Base-by-base conservation (phyloP, 2,797 vertebrate species). In the Petrocephalus sullivani region DNA sequence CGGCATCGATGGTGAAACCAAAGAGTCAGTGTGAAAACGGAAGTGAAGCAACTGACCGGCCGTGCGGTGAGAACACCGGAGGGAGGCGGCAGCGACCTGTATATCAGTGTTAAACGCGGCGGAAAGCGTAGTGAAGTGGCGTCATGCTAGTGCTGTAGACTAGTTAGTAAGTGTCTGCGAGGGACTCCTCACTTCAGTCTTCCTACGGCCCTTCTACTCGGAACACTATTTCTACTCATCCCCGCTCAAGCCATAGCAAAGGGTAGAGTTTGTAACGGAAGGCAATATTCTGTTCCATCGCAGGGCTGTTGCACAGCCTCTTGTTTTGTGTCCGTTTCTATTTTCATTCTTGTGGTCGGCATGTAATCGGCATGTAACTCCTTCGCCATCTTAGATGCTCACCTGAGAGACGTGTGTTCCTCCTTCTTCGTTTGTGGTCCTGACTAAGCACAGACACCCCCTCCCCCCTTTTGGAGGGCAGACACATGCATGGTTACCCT, bases 131-230 rank as follows among this genome's bases (percentile, higher is more conserved):
- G 56, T 78, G 41, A 87, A 87, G 61, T 75, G 28, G 23, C 12
- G 83, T 75, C 83, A 75, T 57, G 83, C 61, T 49, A 85, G 83
- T 88, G 57, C 88, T 88, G 82, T 88, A 75, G 83, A 88, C 14
- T 81, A 82, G 87, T 21, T 81, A 82, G 87, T 21, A 33, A 87
- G 71, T 2, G 87, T 87, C 54, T 78, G 41, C 56, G 85, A 51
- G 88, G 88, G 88, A 64, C 64, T 78, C 89, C 89, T 81, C 82
- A 85, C 71, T 51, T 86, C 33, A 75, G 89, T 89, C 89, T 89
- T 89, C 89, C 89, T 88, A 58, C 23, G 67, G 88, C 54, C 87
- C 87, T 85, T 64, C 56, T 83, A 56, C 21, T 8, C 41, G 57
- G 5, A 60, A 87, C 46, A 33, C 12, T 19, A 23, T 87, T n/a